Evolutionary conservation across 2,113 vertebrate species (phyloP).

Genomic region (Sander vitreus): DNA sequence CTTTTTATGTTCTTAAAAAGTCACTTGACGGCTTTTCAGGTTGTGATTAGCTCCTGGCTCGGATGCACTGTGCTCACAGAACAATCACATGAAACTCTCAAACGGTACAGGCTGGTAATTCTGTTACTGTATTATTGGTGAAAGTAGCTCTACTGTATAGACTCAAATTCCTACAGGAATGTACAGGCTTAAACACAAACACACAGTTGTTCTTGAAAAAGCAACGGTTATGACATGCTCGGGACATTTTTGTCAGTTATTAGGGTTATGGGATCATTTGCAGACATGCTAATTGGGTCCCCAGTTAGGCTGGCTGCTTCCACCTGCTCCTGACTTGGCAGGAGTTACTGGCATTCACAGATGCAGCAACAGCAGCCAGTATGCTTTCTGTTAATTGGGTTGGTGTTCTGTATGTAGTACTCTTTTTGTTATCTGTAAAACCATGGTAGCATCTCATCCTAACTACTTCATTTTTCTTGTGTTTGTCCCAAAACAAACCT

Average conservation of each 20-base stretch:
- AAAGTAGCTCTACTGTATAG: conserved; percentile 28
- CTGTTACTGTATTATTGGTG: conserved; percentile 22
- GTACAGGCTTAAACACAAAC: conserved; percentile 49
- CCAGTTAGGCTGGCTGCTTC: conserved; percentile 23
- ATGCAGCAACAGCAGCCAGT: conserved; percentile 24
- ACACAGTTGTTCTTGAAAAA: conserved; percentile 56
- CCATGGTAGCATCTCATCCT: neutral
- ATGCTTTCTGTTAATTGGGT: neutral
- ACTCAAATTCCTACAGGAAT: conserved; percentile 62
- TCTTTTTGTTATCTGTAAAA: neutral
- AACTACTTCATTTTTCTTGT: too few relatives aligned
- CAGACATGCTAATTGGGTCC: conserved; percentile 41
- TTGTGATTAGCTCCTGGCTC: neutral
- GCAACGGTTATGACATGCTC: conserved; percentile 15
- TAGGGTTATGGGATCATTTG: conserved; percentile 32
- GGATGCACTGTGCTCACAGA: neutral
- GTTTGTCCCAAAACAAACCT: neutral
- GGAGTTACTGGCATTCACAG: conserved; percentile 13
- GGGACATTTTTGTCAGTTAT: conserved; percentile 35
- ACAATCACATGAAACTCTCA: conserved; percentile 8
- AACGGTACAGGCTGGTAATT: conserved; percentile 21
- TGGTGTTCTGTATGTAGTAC: neutral
- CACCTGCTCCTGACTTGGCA: conserved; percentile 67
- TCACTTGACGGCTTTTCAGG: neutral
- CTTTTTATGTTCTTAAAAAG: neutral